Percentiles rank a stretch among this genome's conserved stretches.
Evolutionary conservation across 1,140 invertebrate genomes (phyloP).

Genomic region (Planococcus citri): DNA sequence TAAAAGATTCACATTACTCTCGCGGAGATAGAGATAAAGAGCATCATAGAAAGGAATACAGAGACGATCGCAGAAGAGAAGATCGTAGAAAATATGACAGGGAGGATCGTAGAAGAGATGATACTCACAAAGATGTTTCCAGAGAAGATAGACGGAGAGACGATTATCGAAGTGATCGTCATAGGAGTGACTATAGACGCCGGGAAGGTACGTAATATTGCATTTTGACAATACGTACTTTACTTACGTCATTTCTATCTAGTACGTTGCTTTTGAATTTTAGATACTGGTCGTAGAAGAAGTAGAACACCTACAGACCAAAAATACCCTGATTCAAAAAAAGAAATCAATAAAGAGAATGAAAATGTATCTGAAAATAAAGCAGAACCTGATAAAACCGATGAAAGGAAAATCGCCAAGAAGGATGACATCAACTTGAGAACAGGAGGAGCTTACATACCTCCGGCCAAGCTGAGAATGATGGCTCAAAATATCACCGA

Average conservation of each 20-base stretch:
- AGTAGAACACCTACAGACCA: too few species aligned
- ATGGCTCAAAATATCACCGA: conserved; percentile 92
- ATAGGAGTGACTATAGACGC: too few species aligned
- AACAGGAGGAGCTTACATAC: conserved; percentile 96
- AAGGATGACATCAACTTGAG: conserved; percentile 65
- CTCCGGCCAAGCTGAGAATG: conserved; percentile 83
- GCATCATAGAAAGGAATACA: not conserved
- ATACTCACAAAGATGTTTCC: too few species aligned
- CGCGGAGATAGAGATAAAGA: too few species aligned
- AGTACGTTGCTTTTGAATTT: too few species aligned
- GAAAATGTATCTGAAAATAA: not conserved
- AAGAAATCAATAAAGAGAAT: too few species aligned
- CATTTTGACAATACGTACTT: too few species aligned
- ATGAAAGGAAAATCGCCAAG: conserved; percentile 31
- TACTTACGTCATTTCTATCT: too few species aligned
- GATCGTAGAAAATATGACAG: not conserved
- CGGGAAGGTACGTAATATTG: too few species aligned
- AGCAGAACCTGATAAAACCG: not conserved
- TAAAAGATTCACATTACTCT: too few species aligned
- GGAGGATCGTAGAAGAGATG: not conserved
- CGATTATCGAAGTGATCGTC: not conserved
- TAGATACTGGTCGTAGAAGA: too few species aligned
- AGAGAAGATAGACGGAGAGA: not conserved
- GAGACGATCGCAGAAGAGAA: not conserved
- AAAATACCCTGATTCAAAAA: too few species aligned